A percentile compares a stretch with the other conserved stretches of the same genome.
Conservation (phyloP, 2,797 vertebrate genomes). For the Rhabdomys pumilio region DNA sequence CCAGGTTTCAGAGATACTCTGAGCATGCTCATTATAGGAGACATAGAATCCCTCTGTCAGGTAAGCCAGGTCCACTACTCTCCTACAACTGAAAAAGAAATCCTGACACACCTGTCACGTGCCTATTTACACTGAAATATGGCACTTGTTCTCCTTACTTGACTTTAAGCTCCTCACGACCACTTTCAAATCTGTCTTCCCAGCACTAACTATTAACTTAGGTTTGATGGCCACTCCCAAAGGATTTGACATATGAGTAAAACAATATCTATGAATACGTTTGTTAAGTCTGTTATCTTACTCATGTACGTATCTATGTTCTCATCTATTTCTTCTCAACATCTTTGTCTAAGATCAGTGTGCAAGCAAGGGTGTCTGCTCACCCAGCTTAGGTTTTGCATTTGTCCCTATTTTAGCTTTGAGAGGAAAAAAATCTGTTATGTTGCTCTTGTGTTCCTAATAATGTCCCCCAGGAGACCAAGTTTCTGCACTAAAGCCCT, state of each 20-base stretch:
- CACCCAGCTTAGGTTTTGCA: not conserved
- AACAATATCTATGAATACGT: not conserved
- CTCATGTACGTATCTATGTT: not conserved
- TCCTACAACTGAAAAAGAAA: slow-evolving; percentile 16
- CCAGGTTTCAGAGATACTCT: slow-evolving; percentile 14
- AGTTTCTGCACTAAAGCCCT: slow-evolving; percentile 1
- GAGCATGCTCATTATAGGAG: not conserved
- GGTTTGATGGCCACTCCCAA: not conserved
- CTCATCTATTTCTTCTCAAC: not conserved
- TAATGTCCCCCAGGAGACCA: not conserved
- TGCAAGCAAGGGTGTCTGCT: not conserved
- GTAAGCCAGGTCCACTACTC: not conserved
- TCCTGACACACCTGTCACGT: not conserved
- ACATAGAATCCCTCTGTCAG: not conserved
- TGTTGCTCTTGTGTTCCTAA: not conserved
- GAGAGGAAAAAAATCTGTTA: not conserved
- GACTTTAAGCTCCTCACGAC: not conserved
- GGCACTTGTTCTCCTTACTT: not conserved
- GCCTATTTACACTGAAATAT: too few relatives aligned
- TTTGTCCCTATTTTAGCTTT: slow-evolving; percentile 20
- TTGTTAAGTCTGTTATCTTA: slow-evolving; percentile 16
- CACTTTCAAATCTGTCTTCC: not conserved
- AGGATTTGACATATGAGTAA: slow-evolving; percentile 12
- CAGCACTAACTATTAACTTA: not conserved
- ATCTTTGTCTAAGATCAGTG: not conserved